A percentile compares a stretch with the other conserved stretches of the same genome.
These are phyloP conservation scores for Acholoe squamosa DNA, from an alignment of 2,888 invertebrate genomes.

Conservation along the genomic window DNA sequence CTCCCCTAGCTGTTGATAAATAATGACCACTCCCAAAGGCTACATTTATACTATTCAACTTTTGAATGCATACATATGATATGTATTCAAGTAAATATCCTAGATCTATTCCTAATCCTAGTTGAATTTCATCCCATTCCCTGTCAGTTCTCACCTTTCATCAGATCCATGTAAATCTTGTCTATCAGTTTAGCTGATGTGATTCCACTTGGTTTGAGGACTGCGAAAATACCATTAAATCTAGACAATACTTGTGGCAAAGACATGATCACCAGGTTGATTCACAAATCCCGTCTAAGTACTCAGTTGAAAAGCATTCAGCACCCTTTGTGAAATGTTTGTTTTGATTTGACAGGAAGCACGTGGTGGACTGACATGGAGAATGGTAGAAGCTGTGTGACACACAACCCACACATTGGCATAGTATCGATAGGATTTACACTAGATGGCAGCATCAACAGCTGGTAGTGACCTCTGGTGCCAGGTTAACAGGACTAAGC, in stretches of 20 bases:
- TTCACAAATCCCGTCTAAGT: background rate
- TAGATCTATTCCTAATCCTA: no score
- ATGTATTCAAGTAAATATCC: no score
- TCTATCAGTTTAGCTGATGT: slow-evolving; percentile 65
- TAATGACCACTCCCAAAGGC: no score
- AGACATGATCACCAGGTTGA: background rate
- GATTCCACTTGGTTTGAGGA: slow-evolving; percentile 63
- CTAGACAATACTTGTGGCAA: background rate
- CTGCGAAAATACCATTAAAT: slow-evolving; percentile 65
- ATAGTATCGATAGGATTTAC: no score
- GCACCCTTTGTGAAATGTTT: background rate
- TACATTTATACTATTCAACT: no score
- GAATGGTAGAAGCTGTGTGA: background rate
- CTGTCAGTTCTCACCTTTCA: slow-evolving; percentile 63
- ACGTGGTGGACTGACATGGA: background rate
- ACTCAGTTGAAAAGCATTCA: background rate
- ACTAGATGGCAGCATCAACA: no score
- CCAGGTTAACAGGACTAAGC: no score
- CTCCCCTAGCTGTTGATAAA: no score
- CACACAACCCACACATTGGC: no score
- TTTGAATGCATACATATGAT: no score
- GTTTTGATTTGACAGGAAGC: slow-evolving; percentile 13
- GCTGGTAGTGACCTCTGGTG: no score
- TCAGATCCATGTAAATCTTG: slow-evolving; percentile 57
- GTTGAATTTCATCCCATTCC: no score